Base-by-base conservation (phyloP, 2,888 invertebrate species). In the Caenorhabditis virilis region DNA sequence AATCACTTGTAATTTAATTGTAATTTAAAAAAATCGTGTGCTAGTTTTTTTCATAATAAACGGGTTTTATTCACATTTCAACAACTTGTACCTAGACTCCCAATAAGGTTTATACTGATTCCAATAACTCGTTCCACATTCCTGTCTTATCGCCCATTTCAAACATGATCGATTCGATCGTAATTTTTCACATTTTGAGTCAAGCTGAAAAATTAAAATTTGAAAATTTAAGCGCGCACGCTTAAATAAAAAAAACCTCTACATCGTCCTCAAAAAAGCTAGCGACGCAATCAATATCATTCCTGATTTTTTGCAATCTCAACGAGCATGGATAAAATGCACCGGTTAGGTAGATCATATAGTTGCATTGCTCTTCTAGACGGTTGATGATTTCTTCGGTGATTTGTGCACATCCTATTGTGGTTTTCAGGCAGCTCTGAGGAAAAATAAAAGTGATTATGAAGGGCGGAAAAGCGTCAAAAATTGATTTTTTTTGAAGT, bases 31-130 rank as follows among this genome's bases (percentile, higher is more conserved):
- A n/a, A n/a, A n/a, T n/a, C n/a, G n/a, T n/a, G n/a, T 38, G 38
- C 16, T 25, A 2, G 15, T n/a, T 23, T 38, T 20, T 7, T 13
- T 15, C 20, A 49, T n/a, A 49, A 4, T 36, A 25, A 30, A 27
- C 49, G 26, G 49, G 38, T 49, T 35, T 35, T 25, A 33, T 9
- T 60, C 30, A 13, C 30, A 30, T 9, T 30, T 30, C 30, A 30
- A 9, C 30, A 30, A 30, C 30, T 6, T 9, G 13, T 30, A 30
- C 13, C 41, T 54, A n/a, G 54, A 15, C 26, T 54, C 39, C 60
- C 60, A 60, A 20, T 38, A 60, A 6, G 60, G 53, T 39, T 54
- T 49, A 49, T 60, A 60, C 45, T 60, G 60, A 25, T 60, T 54
- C 60, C 60, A 60, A 15, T 60, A 60, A 30, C 54, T 60, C 50